These are phyloP conservation scores for Embidobia sp. DNA, from an alignment of 2,888 invertebrate genomes.

Conservation along the genomic window DNA sequence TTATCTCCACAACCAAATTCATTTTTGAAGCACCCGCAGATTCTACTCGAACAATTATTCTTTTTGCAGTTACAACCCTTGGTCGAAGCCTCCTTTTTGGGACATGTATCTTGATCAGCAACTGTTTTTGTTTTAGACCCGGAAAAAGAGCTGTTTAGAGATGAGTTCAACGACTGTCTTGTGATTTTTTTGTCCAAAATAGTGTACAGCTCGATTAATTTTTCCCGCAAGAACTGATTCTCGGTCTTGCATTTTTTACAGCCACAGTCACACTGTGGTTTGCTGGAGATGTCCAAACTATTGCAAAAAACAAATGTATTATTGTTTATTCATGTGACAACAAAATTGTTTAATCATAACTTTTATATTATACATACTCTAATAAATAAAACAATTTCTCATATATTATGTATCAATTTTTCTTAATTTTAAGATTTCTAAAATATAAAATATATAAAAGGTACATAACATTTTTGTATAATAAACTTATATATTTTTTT, in stretches of 20 bases:
- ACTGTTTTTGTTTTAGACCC: background rate
- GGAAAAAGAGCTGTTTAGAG: background rate
- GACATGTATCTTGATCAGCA: background rate
- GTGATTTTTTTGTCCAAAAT: conserved; percentile 29
- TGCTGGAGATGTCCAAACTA: conserved; percentile 16
- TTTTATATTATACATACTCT: too few relatives aligned
- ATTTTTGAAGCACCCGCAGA: conserved; percentile 47
- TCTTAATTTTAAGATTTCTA: too few relatives aligned
- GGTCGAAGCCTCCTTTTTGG: too few relatives aligned
- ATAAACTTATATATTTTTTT: too few relatives aligned
- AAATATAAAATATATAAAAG: too few relatives aligned
- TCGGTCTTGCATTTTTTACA: conserved; percentile 26
- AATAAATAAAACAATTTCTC: too few relatives aligned
- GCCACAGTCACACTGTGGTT: conserved; percentile 19
- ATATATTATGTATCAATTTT: too few relatives aligned
- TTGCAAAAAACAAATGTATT: background rate
- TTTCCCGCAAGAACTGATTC: conserved; percentile 12
- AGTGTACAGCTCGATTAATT: conserved; percentile 23
- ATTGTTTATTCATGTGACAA: background rate
- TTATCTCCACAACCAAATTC: conserved; percentile 26
- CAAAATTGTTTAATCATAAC: too few relatives aligned
- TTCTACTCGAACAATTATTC: conserved; percentile 15
- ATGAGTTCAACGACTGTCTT: conserved; percentile 18
- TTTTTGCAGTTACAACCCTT: conserved; percentile 52
- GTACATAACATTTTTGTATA: too few relatives aligned